Conservation (phyloP, 2,113 vertebrate genomes). For the Zapus hudsonius region DNA sequence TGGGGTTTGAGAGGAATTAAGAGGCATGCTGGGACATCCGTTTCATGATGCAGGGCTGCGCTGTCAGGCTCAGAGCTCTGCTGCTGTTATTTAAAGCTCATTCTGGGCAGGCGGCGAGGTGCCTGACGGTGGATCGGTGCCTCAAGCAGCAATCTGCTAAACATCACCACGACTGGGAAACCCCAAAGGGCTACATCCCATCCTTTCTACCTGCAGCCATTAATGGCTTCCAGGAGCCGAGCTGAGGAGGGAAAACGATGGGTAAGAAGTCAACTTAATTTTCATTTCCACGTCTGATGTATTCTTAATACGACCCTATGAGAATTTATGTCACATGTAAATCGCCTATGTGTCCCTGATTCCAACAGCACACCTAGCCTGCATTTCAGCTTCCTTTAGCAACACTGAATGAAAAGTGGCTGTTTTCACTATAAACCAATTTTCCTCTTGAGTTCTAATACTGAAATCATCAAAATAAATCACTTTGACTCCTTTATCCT, state of each 20-base stretch:
- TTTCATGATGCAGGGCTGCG: not conserved
- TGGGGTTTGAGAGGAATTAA: not conserved
- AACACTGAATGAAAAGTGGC: conserved; percentile 69
- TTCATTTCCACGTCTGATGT: conserved; percentile 27
- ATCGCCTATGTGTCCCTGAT: conserved; percentile 57
- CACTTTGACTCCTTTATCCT: conserved; percentile 47
- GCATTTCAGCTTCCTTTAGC: conserved; percentile 54
- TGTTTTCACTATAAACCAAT: conserved; percentile 64
- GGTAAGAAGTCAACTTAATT: conserved; percentile 67
- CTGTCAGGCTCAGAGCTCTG: not conserved
- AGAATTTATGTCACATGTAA: conserved; percentile 70
- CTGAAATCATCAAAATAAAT: conserved; percentile 72
- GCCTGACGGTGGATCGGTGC: not conserved
- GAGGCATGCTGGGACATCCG: not conserved
- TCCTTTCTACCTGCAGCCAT: not conserved
- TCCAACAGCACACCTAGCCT: conserved; percentile 51
- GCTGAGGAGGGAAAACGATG: not conserved
- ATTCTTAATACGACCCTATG: conserved; percentile 43
- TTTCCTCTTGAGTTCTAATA: conserved; percentile 73
- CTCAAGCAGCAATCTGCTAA: conserved; percentile 35
- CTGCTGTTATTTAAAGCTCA: conserved; percentile 45
- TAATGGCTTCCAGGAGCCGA: conserved; percentile 23
- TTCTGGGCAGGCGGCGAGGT: not conserved
- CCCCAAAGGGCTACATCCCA: conserved; percentile 7
- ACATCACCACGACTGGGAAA: conserved; percentile 33